A percentile compares a stretch with the other conserved stretches of the same genome.
Conservation (phyloP, 2,888 invertebrate species). For the Neoscelio sp. region DNA sequence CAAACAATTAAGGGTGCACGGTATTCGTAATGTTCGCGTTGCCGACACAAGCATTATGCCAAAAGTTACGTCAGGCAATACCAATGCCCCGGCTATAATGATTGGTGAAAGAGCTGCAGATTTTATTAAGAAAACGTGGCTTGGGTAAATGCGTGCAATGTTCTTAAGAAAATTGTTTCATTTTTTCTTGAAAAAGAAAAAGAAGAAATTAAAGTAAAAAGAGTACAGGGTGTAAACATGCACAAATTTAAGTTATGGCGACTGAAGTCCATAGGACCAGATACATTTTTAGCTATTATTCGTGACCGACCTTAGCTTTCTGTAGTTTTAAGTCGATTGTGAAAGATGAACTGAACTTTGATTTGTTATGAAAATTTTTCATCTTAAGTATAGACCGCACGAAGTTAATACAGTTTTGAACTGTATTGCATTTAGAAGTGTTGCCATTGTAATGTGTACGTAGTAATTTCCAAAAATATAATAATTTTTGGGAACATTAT, state of each 20-base stretch:
- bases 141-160: constrained; percentile 67
- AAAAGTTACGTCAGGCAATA: constrained; percentile 84
- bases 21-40: constrained; percentile 84
- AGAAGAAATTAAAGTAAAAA: constrained; percentile 2
- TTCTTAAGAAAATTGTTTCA: too few species aligned
- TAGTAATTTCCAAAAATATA: constrained; percentile 5
- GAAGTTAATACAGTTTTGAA: constrained; percentile 2
- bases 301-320: background rate
- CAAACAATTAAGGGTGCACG: constrained; percentile 83
- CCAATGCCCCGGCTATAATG: constrained; percentile 85
- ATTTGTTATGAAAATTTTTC: too few species aligned
- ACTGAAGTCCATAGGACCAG: background rate
- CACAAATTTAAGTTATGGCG: background rate
- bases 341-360: background rate
- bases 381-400: too few species aligned
- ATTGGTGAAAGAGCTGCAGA: constrained; percentile 85
- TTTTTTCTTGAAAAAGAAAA: constrained; percentile 3
- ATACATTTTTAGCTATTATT: background rate
- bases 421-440: constrained; percentile 8
- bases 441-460: constrained; percentile 29
- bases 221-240: constrained; percentile 17
- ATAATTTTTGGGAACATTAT: constrained; percentile 7
- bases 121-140: constrained; percentile 83
- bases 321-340: background rate
- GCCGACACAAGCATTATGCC: constrained; percentile 86